These are phyloP conservation scores for Cinara cedri DNA, from an alignment of 2,888 invertebrate genomes.

Conservation along the genomic window DNA sequence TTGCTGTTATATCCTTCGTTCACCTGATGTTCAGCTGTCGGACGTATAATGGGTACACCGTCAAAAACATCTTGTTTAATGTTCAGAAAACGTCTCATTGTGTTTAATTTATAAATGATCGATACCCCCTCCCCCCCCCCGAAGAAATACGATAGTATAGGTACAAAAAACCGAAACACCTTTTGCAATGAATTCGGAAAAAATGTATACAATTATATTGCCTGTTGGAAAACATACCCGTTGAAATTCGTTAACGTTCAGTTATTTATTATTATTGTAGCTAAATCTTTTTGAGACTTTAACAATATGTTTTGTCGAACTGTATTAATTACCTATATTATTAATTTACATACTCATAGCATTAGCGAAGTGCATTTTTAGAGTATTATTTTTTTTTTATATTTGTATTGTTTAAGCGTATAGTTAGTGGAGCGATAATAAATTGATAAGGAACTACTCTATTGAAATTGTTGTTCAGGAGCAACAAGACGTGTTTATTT, in stretches of 20 bases:
- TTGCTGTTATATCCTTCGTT: constrained; percentile 8
- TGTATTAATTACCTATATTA: too few species aligned
- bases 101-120: not conserved
- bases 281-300: too few species aligned
- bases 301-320: too few species aligned
- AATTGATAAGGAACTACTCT: too few species aligned
- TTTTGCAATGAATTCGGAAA: not conserved
- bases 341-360: too few species aligned
- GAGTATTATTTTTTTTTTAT: too few species aligned
- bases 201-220: not conserved
- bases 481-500: too few species aligned
- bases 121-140: not conserved
- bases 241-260: not conserved
- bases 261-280: not conserved
- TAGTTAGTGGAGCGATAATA: too few species aligned
- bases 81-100: constrained; percentile 8
- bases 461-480: too few species aligned
- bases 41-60: not conserved
- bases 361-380: too few species aligned
- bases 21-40: constrained; percentile 52
- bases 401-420: too few species aligned
- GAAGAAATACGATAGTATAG: not conserved
- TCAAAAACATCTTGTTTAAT: not conserved
- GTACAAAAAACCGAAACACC: not conserved
- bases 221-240: too few species aligned